Evolutionary conservation across 2,888 invertebrate species (phyloP).

Genomic region (Oscheius sp.): DNA sequence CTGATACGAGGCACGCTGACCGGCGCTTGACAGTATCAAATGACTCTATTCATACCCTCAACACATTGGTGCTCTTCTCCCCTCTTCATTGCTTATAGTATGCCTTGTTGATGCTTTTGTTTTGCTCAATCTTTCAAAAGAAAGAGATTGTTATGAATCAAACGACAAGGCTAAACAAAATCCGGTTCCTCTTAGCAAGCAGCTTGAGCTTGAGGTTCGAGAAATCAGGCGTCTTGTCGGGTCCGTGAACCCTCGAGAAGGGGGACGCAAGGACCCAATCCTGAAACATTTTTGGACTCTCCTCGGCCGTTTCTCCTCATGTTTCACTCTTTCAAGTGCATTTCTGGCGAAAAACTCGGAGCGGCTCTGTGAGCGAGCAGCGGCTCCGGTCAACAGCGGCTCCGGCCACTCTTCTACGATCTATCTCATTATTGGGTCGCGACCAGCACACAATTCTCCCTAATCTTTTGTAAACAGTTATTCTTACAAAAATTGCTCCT

Average conservation of each 20-base stretch:
- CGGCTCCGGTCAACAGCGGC: slow-evolving; percentile 25
- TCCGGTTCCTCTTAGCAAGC: not conserved
- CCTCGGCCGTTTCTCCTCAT: slow-evolving; percentile 15
- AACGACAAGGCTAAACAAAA: not conserved
- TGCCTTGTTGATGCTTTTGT: not conserved
- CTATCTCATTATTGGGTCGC: slow-evolving; percentile 22
- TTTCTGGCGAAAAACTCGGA: slow-evolving; percentile 29
- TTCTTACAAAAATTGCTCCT: not conserved
- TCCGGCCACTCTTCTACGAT: slow-evolving; percentile 19
- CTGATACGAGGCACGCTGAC: slow-evolving; percentile 25
- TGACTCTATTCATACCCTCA: not conserved
- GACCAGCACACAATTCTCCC: not conserved
- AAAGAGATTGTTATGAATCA: not conserved
- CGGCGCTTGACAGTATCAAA: slow-evolving; percentile 28
- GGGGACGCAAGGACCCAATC: too few relatives aligned
- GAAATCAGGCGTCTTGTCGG: too few relatives aligned
- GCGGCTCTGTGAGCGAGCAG: slow-evolving; percentile 25
- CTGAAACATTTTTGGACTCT: slow-evolving; percentile 28
- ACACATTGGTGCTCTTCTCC: not conserved
- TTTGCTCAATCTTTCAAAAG: not conserved
- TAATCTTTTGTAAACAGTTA: not conserved
- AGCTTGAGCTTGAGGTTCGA: not conserved
- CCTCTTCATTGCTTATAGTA: not conserved
- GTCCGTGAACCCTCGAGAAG: not conserved
- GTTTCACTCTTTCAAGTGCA: slow-evolving; percentile 32